Evolutionary conservation across 2,888 invertebrate species (phyloP).

Genomic region (Sphaerophoria rueppellii): DNA sequence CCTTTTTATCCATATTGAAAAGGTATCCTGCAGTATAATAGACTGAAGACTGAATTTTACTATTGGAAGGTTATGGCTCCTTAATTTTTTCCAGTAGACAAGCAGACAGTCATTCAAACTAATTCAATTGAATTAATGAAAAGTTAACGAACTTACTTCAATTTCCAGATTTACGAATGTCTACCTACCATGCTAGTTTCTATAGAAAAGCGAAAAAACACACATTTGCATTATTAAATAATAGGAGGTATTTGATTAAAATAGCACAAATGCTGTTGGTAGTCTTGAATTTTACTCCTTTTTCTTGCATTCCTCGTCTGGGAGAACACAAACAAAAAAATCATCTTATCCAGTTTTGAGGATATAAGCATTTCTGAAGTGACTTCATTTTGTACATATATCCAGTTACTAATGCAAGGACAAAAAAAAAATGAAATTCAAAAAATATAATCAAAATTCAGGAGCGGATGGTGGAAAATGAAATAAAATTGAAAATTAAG

Average conservation of each 20-base stretch:
- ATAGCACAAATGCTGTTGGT: background rate
- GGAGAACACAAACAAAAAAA: constrained; percentile 61
- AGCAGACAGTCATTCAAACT: constrained; percentile 73
- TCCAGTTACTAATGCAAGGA: constrained; percentile 11
- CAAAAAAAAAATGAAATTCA: constrained; percentile 45
- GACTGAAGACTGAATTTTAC: background rate
- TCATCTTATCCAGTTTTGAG: constrained; percentile 47
- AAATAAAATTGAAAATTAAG: background rate
- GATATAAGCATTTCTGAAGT: constrained; percentile 62
- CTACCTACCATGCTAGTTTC: background rate
- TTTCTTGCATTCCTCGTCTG: constrained; percentile 8
- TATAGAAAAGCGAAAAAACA: constrained; percentile 28
- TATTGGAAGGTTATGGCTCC: constrained; percentile 56
- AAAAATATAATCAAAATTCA: background rate
- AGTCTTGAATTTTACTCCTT: background rate
- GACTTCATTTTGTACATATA: constrained; percentile 16
- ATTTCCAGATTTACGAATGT: background rate
- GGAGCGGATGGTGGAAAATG: background rate
- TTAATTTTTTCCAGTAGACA: constrained; percentile 65
- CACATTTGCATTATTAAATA: constrained; percentile 34
- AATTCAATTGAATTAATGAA: constrained; percentile 74
- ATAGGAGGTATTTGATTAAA: background rate
- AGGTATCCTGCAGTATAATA: background rate
- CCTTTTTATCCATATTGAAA: background rate
- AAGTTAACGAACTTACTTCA: constrained; percentile 70